Evolutionary conservation across 2,113 vertebrate genomes (phyloP).

Genomic region (western clawed frog (Xenopus tropicalis)): DNA sequence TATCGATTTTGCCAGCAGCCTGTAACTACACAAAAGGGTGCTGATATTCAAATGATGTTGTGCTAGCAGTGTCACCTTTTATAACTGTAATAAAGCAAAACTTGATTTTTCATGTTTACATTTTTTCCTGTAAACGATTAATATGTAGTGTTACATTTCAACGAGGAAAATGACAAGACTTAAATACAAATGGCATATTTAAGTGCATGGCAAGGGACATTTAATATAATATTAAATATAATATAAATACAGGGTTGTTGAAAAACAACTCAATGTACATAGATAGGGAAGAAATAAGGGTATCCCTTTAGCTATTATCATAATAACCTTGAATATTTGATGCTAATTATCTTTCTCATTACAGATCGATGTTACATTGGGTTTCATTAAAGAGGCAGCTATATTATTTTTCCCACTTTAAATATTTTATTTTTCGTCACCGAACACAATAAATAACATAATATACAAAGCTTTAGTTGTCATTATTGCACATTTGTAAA

Average conservation of each 20-base stretch:
- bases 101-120: not conserved
- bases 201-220: too few relatives aligned
- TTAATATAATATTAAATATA: too few relatives aligned
- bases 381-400: slow-evolving; percentile 58
- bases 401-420: slow-evolving; percentile 71
- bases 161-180: too few relatives aligned
- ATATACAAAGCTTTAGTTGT: slow-evolving; percentile 93
- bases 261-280: too few relatives aligned
- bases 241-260: too few relatives aligned
- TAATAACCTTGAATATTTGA: too few relatives aligned
- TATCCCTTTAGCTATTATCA: too few relatives aligned
- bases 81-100: not conserved
- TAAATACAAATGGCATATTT: too few relatives aligned
- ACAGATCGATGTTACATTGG: not conserved
- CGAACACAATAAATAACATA: slow-evolving; percentile 99
- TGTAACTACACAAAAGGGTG: slow-evolving; percentile 63
- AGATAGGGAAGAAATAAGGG: too few relatives aligned
- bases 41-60: slow-evolving; percentile 7
- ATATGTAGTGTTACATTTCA: too few relatives aligned
- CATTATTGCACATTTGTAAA: slow-evolving; percentile 99
- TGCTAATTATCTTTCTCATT: not conserved
- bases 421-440: slow-evolving; percentile 98
- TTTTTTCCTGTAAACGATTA: not conserved
- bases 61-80: slow-evolving; percentile 17
- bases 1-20: slow-evolving; percentile 74